Evolutionary conservation across 2,888 invertebrate genomes (phyloP), one percentile per base, ranked within the genome.

Genomic region (Calameuta filiformis): DNA sequence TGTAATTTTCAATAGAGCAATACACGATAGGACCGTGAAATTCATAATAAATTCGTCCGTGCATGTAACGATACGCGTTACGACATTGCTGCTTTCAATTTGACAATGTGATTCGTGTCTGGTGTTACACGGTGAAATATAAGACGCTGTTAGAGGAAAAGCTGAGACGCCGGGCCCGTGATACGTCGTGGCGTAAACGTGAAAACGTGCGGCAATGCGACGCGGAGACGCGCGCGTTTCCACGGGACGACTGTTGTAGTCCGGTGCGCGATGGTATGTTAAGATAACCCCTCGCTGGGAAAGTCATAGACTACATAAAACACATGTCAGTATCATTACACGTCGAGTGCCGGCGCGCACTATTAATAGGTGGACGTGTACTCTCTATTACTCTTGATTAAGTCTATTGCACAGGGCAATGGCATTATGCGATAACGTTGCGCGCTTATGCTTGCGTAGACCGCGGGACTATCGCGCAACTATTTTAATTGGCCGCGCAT

Each of bases 331-430:
- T 35, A 35, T 74, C 11, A 23, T 74, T 35, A 37, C 74, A 23
- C 74, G 74, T 74, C 74, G n/a, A 37, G 78, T 78, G 80, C 77
- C 80, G 76, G 79, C 34, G 81, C 80, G 68, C 82, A 81, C 85
- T 87, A 87, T 87, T 87, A 87, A 87, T 87, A 86, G 85, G 83
- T 85, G 79, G 83, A 83, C 87, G 82, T 75, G 82, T 75, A 81
- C 84, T 82, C 81, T 87, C 84, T 87, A 88, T 88, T 87, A 88
- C 87, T 87, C 83, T 86, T 83, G 87, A 88, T 88, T 87, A 87
- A 87, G 84, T 84, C 84, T 83, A 87, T 87, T 87, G 84, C 82
- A 37, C 84, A 78, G 84, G 80, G 83, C 85, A 85, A 83, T 83
- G 86, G 82, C 86, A 85, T 86, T 84, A 82, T 76, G 78, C 80